A percentile compares a stretch with the other conserved stretches of the same genome.
Evolutionary conservation across 1,140 invertebrate species (phyloP).

Genomic region (Leptestheria dahalacensis): DNA sequence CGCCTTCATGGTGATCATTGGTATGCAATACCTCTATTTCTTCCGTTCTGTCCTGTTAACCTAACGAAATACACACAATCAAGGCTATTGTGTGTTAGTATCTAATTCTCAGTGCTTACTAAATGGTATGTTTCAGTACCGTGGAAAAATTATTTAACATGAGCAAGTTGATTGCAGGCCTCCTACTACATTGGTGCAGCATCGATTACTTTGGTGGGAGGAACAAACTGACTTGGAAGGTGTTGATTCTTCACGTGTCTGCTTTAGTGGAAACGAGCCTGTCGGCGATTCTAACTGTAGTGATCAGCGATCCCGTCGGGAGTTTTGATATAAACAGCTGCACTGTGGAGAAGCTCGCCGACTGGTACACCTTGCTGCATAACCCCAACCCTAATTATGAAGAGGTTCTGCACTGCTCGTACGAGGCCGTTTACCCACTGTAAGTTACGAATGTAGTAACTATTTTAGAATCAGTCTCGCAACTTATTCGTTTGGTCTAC

Average conservation of each 20-base stretch:
- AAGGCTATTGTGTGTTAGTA: no score
- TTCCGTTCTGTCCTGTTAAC: no score
- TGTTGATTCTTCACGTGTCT: constrained; percentile 52
- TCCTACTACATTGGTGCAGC: not conserved
- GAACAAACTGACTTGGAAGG: constrained; percentile 49
- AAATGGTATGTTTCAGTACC: no score
- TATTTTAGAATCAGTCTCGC: constrained; percentile 29
- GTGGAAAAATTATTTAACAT: not conserved
- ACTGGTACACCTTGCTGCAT: constrained; percentile 91
- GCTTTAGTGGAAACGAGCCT: constrained; percentile 62
- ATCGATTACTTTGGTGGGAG: constrained; percentile 16
- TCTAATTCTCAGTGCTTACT: no score
- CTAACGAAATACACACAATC: no score
- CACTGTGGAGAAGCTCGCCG: constrained; percentile 54
- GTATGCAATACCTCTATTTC: constrained; percentile 41
- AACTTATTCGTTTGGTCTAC: no score
- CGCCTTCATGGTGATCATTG: constrained; percentile 76
- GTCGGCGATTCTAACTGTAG: constrained; percentile 54
- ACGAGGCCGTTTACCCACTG: constrained; percentile 93
- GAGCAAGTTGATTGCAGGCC: not conserved
- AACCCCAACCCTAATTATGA: constrained; percentile 89
- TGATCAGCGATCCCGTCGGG: constrained; percentile 61
- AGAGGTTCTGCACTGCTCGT: constrained; percentile 75
- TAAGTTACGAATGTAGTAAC: constrained; percentile 38
- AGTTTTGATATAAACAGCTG: constrained; percentile 58